phyloP scores from a whole-genome alignment of 2,888 invertebrate genomes.

The Trypoxylon attenuatum region DNA sequence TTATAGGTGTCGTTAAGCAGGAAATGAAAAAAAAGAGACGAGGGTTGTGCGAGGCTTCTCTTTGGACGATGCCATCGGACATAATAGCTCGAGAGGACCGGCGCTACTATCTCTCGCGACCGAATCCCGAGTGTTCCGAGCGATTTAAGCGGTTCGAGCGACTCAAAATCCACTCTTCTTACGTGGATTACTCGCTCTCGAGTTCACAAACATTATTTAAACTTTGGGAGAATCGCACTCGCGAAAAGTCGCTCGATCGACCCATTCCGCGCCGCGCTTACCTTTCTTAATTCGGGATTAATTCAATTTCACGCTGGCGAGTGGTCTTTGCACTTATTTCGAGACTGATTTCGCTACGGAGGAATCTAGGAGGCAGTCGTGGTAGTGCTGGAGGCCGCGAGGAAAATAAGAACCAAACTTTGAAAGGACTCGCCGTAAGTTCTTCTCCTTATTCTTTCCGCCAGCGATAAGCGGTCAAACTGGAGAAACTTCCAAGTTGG shows the following conservation, averaged over 20 bases:
- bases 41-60: too few species aligned
- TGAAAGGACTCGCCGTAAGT: neutral
- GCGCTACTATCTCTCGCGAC: conserved; percentile 33
- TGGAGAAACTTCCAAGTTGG: conserved; percentile 15
- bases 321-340: conserved; percentile 47
- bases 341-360: conserved; percentile 30
- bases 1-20: neutral
- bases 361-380: conserved; percentile 13
- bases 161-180: conserved; percentile 51
- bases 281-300: conserved; percentile 59
- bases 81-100: conserved; percentile 42
- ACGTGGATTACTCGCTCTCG: conserved; percentile 51
- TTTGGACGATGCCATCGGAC: neutral
- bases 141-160: too few species aligned
- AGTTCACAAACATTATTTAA: conserved; percentile 66
- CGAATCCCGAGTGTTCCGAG: neutral
- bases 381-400: neutral
- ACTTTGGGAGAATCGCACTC: conserved; percentile 47
- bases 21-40: neutral
- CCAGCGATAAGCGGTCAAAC: conserved; percentile 8
- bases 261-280: conserved; percentile 3
- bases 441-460: conserved; percentile 7
- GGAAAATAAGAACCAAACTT: neutral
- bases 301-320: conserved; percentile 62
- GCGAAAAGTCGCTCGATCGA: conserved; percentile 25